Evolutionary conservation across 1,140 invertebrate species (phyloP), one percentile per base, ranked within the genome.

Genomic region (Papilio machaon): DNA sequence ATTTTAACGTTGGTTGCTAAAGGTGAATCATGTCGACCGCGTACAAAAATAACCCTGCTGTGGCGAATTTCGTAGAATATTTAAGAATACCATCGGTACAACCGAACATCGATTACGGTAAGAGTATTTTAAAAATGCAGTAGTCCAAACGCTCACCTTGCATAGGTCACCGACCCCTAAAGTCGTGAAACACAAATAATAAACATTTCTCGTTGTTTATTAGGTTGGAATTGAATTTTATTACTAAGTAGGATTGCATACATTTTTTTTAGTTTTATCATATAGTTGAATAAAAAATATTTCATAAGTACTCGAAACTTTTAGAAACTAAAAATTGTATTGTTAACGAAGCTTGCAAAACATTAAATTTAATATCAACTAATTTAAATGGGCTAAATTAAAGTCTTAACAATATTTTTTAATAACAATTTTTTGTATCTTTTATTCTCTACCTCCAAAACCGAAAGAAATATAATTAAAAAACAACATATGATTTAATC

Each of bases 51-150:
- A 93, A 92, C 81, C 79, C 85, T 17, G 85, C 92, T 30, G 84
- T 94, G 43, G 83, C 85, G 30, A 93, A 92, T 80, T 98, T 98
- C 91, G 95, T 97, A 30, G 96, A 98, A 89, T 98, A 98, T 94
- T 92, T 98, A 23, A 95, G 95, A 86, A 97, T 98, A 84, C 97
- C 97, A 2, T 97, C 97, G 58, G 97, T 98, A 1, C 98, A 98
- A 81, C 98, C 98, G 1, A 94, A 97, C 90, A 95, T 98, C 58
- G 96, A 98, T 92, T 98, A 98, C 94, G 96, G 97, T 97, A 94
- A 96, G 95, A 87, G 43, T 73, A 43, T 67, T 74, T 75, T 74
- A 54, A 19, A 30, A 58, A 58, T 17, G 52, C 23, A 11, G 35
- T 76, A 49, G 10, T 60, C 13, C 64, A 11, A 70, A 35, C 30